Conservation (phyloP, 2,113 vertebrate species). For the Oxyruncus cristatus region DNA sequence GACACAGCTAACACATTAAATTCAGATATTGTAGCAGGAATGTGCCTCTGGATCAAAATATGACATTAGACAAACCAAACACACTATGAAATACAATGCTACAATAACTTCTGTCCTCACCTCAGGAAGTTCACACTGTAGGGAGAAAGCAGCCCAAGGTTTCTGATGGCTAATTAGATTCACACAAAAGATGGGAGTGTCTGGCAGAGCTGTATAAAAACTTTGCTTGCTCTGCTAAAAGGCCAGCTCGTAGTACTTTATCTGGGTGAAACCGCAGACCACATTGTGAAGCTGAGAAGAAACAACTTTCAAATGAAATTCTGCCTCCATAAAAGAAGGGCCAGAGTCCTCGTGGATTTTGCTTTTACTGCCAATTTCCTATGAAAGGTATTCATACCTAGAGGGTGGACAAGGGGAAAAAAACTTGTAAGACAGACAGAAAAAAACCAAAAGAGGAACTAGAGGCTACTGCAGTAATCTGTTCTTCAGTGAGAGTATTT, state of each 20-base stretch:
- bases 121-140: background rate
- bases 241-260: background rate
- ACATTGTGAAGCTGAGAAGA: background rate
- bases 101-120: background rate
- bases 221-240: background rate
- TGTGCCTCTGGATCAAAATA: rapidly evolving
- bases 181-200: background rate
- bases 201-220: background rate
- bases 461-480: background rate
- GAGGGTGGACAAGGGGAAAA: background rate
- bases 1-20: background rate
- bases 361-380: background rate
- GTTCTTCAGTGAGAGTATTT: background rate
- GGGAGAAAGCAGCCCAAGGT: background rate
- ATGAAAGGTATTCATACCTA: background rate
- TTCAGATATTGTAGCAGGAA: background rate
- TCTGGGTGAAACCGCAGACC: background rate
- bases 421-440: background rate
- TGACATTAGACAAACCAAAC: background rate
- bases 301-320: background rate
- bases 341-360: background rate
- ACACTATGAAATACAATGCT: background rate
- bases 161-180: background rate
- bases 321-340: background rate
- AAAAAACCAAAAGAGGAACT: background rate